phyloP scores from a whole-genome alignment of 2,797 vertebrate genomes.

The Sebastes reedi region DNA sequence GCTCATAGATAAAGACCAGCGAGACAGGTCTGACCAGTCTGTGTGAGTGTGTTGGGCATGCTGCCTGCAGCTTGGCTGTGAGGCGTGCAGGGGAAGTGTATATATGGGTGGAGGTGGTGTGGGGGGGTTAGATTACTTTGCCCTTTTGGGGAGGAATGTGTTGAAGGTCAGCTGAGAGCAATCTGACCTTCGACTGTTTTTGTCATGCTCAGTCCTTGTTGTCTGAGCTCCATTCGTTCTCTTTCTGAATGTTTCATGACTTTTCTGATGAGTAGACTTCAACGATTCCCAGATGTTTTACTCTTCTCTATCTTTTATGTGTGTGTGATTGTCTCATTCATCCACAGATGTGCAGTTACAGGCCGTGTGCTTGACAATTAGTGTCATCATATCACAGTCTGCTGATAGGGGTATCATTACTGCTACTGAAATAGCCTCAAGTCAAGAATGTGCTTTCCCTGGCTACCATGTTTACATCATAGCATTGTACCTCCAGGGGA shows the following conservation, averaged over 20 bases:
- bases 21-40: slow-evolving; percentile 25
- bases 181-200: slow-evolving; percentile 21
- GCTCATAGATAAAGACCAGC: not conserved
- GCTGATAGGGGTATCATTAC: slow-evolving; percentile 36
- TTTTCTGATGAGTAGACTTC: not conserved
- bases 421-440: slow-evolving; percentile 42
- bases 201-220: not conserved
- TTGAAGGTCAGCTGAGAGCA: slow-evolving; percentile 15
- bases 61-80: slow-evolving; percentile 16
- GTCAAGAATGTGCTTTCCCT: not conserved
- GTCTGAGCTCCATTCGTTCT: not conserved
- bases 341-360: slow-evolving; percentile 6
- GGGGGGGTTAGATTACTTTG: slow-evolving; percentile 34
- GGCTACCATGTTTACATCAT: not conserved
- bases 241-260: not conserved
- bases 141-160: slow-evolving; percentile 63
- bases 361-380: slow-evolving; percentile 12
- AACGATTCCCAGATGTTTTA: not conserved
- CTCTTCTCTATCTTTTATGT: not conserved
- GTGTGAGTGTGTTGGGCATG: not conserved
- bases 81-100: not conserved
- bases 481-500: not conserved
- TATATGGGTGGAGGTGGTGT: not conserved
- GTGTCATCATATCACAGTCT: slow-evolving; percentile 30
- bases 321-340: not conserved